A percentile compares a stretch with the other conserved stretches of the same genome.
phyloP scores from a whole-genome alignment of 2,113 vertebrate genomes.

The Aegithalos caudatus region DNA sequence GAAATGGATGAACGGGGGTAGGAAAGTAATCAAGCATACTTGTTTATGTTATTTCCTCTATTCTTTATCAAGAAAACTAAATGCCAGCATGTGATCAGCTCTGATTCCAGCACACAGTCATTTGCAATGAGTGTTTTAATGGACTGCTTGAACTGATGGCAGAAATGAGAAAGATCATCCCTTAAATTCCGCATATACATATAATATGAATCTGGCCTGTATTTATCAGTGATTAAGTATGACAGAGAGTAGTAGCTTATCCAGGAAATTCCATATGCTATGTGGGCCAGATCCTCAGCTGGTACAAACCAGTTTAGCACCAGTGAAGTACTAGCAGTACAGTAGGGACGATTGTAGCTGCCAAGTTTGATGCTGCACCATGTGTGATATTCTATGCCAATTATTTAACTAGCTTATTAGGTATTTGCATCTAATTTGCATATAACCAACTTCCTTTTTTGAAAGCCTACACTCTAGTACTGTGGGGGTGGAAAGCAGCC shows the following conservation, averaged over 20 bases:
- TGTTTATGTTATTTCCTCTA: conserved; percentile 64
- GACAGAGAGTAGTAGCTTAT: conserved; percentile 5
- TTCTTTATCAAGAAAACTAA: conserved; percentile 63
- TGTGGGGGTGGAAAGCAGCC: background rate
- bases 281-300: conserved; percentile 20
- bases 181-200: background rate
- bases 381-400: conserved; percentile 23
- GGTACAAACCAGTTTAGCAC: conserved; percentile 33
- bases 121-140: conserved; percentile 16
- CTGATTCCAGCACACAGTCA: background rate
- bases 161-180: conserved; percentile 15
- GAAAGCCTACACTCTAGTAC: background rate
- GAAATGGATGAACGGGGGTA: conserved; percentile 56
- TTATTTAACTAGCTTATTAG: conserved; percentile 49
- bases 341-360: background rate
- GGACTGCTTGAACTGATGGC: background rate
- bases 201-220: conserved; percentile 5
- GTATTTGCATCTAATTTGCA: conserved; percentile 51
- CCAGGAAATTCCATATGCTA: conserved; percentile 49
- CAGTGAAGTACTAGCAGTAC: conserved; percentile 19
- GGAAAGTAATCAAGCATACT: conserved; percentile 63
- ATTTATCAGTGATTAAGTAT: conserved; percentile 26
- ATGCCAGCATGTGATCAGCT: conserved; percentile 53
- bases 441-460: conserved; percentile 31
- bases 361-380: conserved; percentile 30